These are phyloP conservation scores for Cotesia chilonis DNA, from an alignment of 1,140 invertebrate species.

Conservation along the genomic window DNA sequence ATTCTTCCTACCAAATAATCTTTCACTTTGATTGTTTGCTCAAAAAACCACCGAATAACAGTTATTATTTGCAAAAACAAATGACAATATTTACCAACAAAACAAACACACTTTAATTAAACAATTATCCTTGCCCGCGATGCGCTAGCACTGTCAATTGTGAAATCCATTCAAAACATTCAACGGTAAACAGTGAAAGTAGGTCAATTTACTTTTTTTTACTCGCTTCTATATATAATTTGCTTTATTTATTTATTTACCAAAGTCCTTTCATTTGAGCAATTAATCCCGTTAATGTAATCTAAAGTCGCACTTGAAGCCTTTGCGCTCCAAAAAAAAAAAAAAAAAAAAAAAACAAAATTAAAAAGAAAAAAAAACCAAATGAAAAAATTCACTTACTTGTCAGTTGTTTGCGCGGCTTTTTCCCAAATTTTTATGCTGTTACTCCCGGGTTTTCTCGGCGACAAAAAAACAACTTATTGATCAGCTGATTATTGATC, in stretches of 20 bases:
- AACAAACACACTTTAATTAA: not conserved
- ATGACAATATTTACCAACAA: too few relatives aligned
- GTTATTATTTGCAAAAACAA: not conserved
- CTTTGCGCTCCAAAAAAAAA: not conserved
- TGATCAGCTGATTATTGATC: too few relatives aligned
- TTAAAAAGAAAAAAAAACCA: not conserved
- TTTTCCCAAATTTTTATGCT: too few relatives aligned
- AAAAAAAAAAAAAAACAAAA: not conserved
- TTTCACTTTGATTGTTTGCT: too few relatives aligned
- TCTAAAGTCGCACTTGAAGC: not conserved
- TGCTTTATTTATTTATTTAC: constrained; percentile 1
- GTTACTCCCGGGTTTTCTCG: too few relatives aligned
- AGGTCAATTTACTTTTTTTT: constrained; percentile 17
- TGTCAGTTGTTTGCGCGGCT: not conserved
- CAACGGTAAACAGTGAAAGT: constrained; percentile 15
- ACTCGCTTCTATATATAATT: not conserved
- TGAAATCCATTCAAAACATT: constrained; percentile 6
- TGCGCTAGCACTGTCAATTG: not conserved
- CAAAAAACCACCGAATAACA: not conserved
- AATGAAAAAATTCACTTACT: not conserved
- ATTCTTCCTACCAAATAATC: too few relatives aligned
- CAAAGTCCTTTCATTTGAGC: not conserved
- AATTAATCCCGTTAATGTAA: not conserved
- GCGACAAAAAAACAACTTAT: too few relatives aligned
- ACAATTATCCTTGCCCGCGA: not conserved